These are phyloP conservation scores for Leistus spinibarbis DNA, from an alignment of 2,888 invertebrate species.

Conservation along the genomic window DNA sequence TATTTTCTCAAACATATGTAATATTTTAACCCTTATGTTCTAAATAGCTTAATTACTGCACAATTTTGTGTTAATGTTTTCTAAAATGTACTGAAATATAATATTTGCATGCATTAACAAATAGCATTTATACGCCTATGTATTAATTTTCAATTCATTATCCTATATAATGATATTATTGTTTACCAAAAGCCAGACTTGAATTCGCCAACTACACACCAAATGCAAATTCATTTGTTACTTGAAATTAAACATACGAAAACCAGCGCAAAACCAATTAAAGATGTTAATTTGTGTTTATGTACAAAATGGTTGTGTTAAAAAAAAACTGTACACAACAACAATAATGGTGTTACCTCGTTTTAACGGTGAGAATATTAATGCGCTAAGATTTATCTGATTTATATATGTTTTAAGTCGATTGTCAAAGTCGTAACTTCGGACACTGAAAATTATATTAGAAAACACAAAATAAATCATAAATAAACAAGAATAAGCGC, in stretches of 20 bases:
- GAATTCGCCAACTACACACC: conserved; percentile 6
- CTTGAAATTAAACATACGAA: not conserved
- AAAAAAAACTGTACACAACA: not conserved
- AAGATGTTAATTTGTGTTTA: conserved; percentile 2
- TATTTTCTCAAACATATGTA: no score
- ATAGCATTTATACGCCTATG: no score
- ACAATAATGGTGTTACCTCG: conserved; percentile 5
- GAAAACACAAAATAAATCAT: not conserved
- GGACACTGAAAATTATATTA: conserved; percentile 14
- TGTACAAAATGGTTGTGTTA: not conserved
- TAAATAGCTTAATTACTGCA: no score
- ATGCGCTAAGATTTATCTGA: conserved; percentile 3
- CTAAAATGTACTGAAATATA: no score
- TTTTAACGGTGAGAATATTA: not conserved
- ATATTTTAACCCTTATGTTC: no score
- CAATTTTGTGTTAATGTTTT: no score
- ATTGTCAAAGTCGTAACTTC: not conserved
- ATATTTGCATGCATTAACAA: no score
- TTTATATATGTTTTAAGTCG: conserved; percentile 5
- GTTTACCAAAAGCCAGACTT: conserved; percentile 7
- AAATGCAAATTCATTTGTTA: conserved; percentile 5
- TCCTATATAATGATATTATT: not conserved
- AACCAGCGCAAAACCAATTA: conserved; percentile 11
- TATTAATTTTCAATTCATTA: no score
- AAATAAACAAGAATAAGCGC: conserved; percentile 10